Base-by-base conservation (phyloP, 1,140 invertebrate genomes). In the Melanaphis sacchari region DNA sequence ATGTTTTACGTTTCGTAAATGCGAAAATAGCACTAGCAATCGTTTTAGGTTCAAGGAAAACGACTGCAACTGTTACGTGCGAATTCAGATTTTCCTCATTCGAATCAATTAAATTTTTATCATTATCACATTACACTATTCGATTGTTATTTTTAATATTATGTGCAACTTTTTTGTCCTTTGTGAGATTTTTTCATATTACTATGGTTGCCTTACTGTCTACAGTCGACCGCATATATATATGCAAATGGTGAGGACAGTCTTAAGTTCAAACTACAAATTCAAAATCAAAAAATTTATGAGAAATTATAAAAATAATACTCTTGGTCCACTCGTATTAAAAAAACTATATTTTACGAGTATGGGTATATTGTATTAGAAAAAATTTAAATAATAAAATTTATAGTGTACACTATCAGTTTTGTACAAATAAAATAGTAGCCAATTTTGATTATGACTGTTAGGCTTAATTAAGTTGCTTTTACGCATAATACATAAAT, bases 31-130 rank as follows among this genome's bases (percentile, higher is more conserved):
- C 87, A 24, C n/a, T 38, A 46, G 31, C 46, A 89, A 89, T 89
- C 87, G n/a, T 38, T 38, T 87, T n/a, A 38, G 36, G 87, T 89
- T 89, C 87, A 89, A 89, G 87, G 87, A 89, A 89, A 89, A 89
- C 87, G 21, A 52, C 85, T n/a, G 59, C 59, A n/a, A 46, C 46
- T 36, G 43, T 49, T 88, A n/a, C 22, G 43, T n/a, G 36, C 24
- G 22, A n/a, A 36, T 88, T 89, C n/a, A 36, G 46, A 89, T 89
- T 89, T 89, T 89, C 87, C 87, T 89, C 87, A 22, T 89, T 89
- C 36, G 21, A 24, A 6, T 31, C 18, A 15, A n/a, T 43, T 43
- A 5, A 24, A n/a, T 40, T 40, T 84, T 66, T 66, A 66, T 66
- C 59, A 66, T 66, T 66, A 66, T 66, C 59, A 4, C 26, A 31